Evolutionary conservation across 2,888 invertebrate genomes (phyloP), one percentile per base, ranked within the genome.

Genomic region (Therioaphis trifolii): DNA sequence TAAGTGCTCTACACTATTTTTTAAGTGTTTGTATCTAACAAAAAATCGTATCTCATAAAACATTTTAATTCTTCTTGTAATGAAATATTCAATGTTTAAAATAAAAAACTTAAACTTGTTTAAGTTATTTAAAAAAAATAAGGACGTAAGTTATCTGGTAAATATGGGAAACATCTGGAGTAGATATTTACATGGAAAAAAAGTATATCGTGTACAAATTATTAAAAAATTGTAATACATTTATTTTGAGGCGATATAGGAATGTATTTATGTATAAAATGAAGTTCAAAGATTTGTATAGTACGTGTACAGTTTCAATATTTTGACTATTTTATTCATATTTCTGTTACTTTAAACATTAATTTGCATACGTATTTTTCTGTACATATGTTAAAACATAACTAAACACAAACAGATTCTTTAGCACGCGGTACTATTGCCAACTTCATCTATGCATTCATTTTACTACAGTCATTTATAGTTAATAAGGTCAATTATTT

Each of bases 401-500:
- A 61, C 27, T 74, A 40, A 52, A 74, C 74, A 49, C 74, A 58
- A 80, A 61, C 71, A 74, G 63, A 82, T 82, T 82, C 74, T 82
- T 74, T 24, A 12, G 63, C 58, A 82, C 24, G 63, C 82, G 55
- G 40, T 63, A n/a, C 18, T 63, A 58, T 63, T 74, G 61, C 74
- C 24, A 24, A 63, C 40, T 72, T 69, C 7, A 52, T 40, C 35
- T 21, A 49, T 21, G 5, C 61, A 71, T n/a, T 29, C 46, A 68
- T 66, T 63, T 35, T 63, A 74, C 63, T 21, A 74, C 63, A 82
- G 35, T 82, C 74, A 49, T 82, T 66, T 63, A 63, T 74, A 66
- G 63, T 82, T 82, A 82, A 82, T 82, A 82, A 74, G 82, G 82
- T 82, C 82, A 82, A 82, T 74, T 82, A 82, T 82, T 74, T 52